Evolutionary conservation across 2,888 invertebrate genomes (phyloP).

Genomic region (Aphodius granarius): DNA sequence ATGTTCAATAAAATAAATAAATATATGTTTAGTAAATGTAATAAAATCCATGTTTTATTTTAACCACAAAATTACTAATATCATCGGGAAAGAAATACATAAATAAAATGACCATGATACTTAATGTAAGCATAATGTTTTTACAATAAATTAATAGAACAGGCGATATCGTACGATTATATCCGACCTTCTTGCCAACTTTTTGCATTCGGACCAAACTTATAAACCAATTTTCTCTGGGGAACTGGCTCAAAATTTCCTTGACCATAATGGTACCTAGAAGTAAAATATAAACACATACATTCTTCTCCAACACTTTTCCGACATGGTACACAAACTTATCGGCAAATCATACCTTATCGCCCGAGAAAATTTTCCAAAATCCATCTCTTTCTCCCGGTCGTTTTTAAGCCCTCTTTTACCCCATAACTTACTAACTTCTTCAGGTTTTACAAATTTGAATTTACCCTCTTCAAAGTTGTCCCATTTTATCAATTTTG

Average conservation of each 20-base stretch:
- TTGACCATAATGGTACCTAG: slow-evolving; percentile 79
- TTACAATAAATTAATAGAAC: neutral
- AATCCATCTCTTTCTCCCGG: slow-evolving; percentile 71
- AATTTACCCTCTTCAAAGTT: slow-evolving; percentile 82
- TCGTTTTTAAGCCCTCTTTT: slow-evolving; percentile 45
- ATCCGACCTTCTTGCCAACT: slow-evolving; percentile 60
- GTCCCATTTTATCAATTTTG: slow-evolving; percentile 86
- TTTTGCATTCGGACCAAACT: slow-evolving; percentile 79
- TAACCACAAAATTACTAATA: neutral
- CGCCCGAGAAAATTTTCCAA: slow-evolving; percentile 88
- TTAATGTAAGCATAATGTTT: neutral
- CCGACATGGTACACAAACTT: neutral
- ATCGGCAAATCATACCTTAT: slow-evolving; percentile 66
- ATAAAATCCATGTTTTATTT: neutral
- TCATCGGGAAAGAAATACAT: neutral
- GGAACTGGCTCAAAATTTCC: slow-evolving; percentile 74
- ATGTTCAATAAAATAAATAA: neutral
- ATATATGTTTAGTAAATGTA: neutral
- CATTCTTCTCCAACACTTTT: neutral
- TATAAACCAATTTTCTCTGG: slow-evolving; percentile 76
- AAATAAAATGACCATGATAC: neutral
- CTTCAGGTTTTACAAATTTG: slow-evolving; percentile 84
- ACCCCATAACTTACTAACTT: slow-evolving; percentile 87
- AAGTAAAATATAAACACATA: slow-evolving; percentile 32
- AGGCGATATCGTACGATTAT: too few species aligned